Evolutionary conservation across 2,113 vertebrate species (phyloP), one percentile per base, ranked within the genome.

Genomic region (Petaurus breviceps): DNA sequence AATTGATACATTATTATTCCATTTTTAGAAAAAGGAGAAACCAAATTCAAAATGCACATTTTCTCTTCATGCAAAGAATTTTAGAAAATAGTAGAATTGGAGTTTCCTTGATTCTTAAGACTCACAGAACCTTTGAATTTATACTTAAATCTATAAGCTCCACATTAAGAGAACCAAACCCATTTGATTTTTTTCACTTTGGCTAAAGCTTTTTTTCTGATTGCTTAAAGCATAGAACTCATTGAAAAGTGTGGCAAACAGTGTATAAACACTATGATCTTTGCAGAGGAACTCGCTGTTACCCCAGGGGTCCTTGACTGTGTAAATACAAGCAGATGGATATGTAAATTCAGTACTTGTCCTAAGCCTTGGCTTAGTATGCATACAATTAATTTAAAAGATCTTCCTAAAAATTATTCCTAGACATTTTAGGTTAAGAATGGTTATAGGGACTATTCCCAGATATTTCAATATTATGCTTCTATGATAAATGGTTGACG

Each of bases 271-370:
- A 84, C 57, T 95, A 19, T 94, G 94, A 93, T 96, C 61, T 95
- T 96, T 90, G 28, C 68, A 54, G 93, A 97, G 46, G 92, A 92
- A 90, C 51, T 55, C 95, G 96, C 90, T 91, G 68, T 26, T 68
- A 91, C 95, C 93, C 95, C 94, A 97, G 61, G 96, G 96, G 96
- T 90, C 94, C 16, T 93, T 94, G 92, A 97, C 96, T 97, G 54
- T 97, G 95, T 94, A 97, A 96, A 97, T 95, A 95, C 50, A 92
- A 96, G 51, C 98, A 98, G 96, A 98, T 97, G 97, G 94, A 91
- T 95, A 94, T 98, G 94, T 92, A 95, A 97, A 93, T 95, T n/a
- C 49, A 94, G 28, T 94, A 95, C 19, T 96, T 95, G 37, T 77
- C 91, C 52, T 91, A 94, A 97, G 95, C n/a, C n/a, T 95, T 94